Conservation (phyloP, 2,797 vertebrate genomes). For the Cynodonichthys magdalenae region DNA sequence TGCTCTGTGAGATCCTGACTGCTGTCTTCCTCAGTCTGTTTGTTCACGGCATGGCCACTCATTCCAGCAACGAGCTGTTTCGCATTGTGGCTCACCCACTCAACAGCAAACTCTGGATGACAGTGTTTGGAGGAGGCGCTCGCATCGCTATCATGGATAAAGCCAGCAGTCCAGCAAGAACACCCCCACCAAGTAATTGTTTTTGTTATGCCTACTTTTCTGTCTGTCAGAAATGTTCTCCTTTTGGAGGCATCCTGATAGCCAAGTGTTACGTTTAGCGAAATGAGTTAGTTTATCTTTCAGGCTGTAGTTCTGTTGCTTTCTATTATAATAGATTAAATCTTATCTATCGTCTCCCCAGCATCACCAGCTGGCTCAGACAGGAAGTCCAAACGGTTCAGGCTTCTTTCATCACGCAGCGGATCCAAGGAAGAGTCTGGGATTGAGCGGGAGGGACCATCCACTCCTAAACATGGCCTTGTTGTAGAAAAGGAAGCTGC, state of each 20-base stretch:
- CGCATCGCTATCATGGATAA: slow-evolving; percentile 77
- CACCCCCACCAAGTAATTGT: slow-evolving; percentile 79
- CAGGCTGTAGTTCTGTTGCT: slow-evolving; percentile 18
- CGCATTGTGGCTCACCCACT: slow-evolving; percentile 93
- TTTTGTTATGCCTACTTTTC: slow-evolving; percentile 7
- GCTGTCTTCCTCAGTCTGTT: slow-evolving; percentile 96
- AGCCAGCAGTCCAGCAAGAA: slow-evolving; percentile 71
- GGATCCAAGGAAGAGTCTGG: slow-evolving; percentile 80
- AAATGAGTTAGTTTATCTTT: slow-evolving; percentile 42
- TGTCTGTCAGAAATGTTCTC: slow-evolving; percentile 1
- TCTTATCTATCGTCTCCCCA: slow-evolving; percentile 27
- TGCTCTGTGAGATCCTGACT: slow-evolving; percentile 96
- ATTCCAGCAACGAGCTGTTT: slow-evolving; percentile 93
- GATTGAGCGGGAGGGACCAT: slow-evolving; percentile 66
- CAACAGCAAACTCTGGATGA: slow-evolving; percentile 93
- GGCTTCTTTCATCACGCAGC: slow-evolving; percentile 79
- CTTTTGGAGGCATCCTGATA: slow-evolving; percentile 35
- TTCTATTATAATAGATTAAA: neutral
- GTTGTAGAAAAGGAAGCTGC: slow-evolving; percentile 81
- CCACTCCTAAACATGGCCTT: slow-evolving; percentile 60
- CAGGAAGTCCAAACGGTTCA: slow-evolving; percentile 82
- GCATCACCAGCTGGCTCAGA: slow-evolving; percentile 81
- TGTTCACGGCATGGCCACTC: slow-evolving; percentile 94
- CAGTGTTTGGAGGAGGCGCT: slow-evolving; percentile 92
- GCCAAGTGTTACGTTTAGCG: slow-evolving; percentile 44